These are phyloP conservation scores for Habrosyne pyritoides DNA, from an alignment of 2,888 invertebrate genomes.

Conservation along the genomic window DNA sequence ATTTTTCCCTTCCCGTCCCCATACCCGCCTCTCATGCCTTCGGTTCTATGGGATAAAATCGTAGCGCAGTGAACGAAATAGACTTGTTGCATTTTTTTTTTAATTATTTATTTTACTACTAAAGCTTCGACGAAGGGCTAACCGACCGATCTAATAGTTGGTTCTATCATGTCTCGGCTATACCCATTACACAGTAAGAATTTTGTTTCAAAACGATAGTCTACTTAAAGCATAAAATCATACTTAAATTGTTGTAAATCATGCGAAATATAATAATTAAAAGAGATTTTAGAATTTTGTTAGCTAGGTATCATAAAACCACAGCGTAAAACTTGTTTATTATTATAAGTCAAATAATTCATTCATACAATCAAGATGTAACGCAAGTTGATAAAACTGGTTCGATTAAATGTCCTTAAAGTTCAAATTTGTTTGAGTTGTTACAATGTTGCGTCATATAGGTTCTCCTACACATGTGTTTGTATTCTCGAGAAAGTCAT, in stretches of 20 bases:
- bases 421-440: slow-evolving; percentile 5
- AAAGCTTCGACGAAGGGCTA: slow-evolving; percentile 10
- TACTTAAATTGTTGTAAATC: background rate
- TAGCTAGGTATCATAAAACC: too few relatives aligned
- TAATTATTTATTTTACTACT: slow-evolving; percentile 60
- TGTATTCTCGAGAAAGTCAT: slow-evolving; percentile 73
- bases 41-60: slow-evolving; percentile 43
- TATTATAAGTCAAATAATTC: background rate
- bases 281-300: too few relatives aligned
- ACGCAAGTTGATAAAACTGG: background rate
- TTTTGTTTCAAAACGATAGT: background rate
- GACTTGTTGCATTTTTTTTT: slow-evolving; percentile 72
- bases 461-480: slow-evolving; percentile 35
- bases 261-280: too few relatives aligned
- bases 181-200: too few relatives aligned
- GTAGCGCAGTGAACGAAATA: slow-evolving; percentile 56
- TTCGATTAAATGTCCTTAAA: slow-evolving; percentile 34
- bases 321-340: background rate
- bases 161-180: background rate
- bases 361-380: slow-evolving; percentile 1
- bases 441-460: slow-evolving; percentile 12
- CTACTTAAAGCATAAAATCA: background rate
- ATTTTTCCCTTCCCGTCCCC: slow-evolving; percentile 56
- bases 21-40: slow-evolving; percentile 35
- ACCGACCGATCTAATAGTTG: background rate